Evolutionary conservation across 1,140 invertebrate species (phyloP), one percentile per base, ranked within the genome.

Genomic region (Drosophila lacteicornis): DNA sequence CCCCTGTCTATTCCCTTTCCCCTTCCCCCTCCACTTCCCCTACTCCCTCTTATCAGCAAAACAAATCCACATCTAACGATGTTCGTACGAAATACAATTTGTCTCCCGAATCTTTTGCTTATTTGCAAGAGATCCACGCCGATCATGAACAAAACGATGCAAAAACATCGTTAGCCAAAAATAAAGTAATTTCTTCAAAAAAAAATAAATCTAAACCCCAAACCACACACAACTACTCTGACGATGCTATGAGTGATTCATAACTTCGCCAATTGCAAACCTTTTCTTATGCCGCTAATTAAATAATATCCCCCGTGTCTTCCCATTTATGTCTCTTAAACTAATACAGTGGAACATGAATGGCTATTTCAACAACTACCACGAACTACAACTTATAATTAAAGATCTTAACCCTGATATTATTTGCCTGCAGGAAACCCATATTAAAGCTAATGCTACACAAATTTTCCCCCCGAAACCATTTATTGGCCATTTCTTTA

Each of bases 271-370:
- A 11, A 38, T 30, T 30, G 27, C 27, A 30, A 30, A 30, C 27
- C 27, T 30, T 30, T 30, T 30, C 25, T 55, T 17, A 45, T 11
- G 3, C 13, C 56, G 12, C 25, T 30, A 43, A 58, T 2, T 11
- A 19, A 51, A 51, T 62, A 60, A 47, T 25, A 45, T 33, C 43
- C n/a, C 12, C 25, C 6, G 13, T 50, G 7, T 49, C 4, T 62
- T 43, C 25, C 42, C 36, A 38, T 19, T 38, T 60, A 62, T 62
- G 46, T 50, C 60, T 15, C 25, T 42, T 62, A 51, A 19, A 62
- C 33, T 51, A 50, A 13, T 50, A 61, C 59, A 61, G 38, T 61
- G 46, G 59, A 61, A 49, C 33, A 61, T 61, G 46, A 61, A 50
- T 51, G 59, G 59, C 25, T 61, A 50, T 9, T 61, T 61, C 15